These are phyloP conservation scores for Ennomos fuscantarius DNA, from an alignment of 2,888 invertebrate species.

Conservation along the genomic window DNA sequence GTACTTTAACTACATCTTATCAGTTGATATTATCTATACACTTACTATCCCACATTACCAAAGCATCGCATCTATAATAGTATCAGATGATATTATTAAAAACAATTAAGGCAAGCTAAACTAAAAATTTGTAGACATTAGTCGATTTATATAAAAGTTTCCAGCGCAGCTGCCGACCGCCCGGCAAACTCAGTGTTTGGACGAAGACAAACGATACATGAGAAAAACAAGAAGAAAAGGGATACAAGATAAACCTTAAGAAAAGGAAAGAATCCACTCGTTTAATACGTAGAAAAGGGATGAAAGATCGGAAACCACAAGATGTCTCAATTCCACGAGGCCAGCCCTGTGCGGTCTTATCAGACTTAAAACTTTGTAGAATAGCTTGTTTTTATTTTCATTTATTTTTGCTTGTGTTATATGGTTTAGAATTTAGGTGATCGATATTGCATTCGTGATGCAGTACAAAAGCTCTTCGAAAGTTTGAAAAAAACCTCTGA, in stretches of 20 bases:
- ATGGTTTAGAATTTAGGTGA: conserved; percentile 11
- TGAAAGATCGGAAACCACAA: conserved; percentile 83
- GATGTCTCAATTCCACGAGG: conserved; percentile 85
- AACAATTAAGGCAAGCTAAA: not conserved
- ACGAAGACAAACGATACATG: conserved; percentile 79
- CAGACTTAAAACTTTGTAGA: conserved; percentile 76
- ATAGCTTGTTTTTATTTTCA: conserved; percentile 66
- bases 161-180: conserved; percentile 79
- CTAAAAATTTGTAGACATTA: conserved; percentile 70
- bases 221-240: conserved; percentile 74
- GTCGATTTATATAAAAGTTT: conserved; percentile 78
- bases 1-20: too few relatives aligned
- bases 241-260: conserved; percentile 71
- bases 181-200: conserved; percentile 78
- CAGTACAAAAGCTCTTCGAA: too few relatives aligned
- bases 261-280: conserved; percentile 70
- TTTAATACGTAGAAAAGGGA: conserved; percentile 68
- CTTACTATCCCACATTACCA: too few relatives aligned
- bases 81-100: not conserved
- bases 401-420: conserved; percentile 23
- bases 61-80: too few relatives aligned
- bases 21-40: too few relatives aligned
- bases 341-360: conserved; percentile 81
- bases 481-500: too few relatives aligned
- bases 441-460: not conserved